Percentiles rank a stretch among this genome's conserved stretches.
These are phyloP conservation scores for Tipula lateralis DNA, from an alignment of 2,888 invertebrate genomes.

Conservation along the genomic window DNA sequence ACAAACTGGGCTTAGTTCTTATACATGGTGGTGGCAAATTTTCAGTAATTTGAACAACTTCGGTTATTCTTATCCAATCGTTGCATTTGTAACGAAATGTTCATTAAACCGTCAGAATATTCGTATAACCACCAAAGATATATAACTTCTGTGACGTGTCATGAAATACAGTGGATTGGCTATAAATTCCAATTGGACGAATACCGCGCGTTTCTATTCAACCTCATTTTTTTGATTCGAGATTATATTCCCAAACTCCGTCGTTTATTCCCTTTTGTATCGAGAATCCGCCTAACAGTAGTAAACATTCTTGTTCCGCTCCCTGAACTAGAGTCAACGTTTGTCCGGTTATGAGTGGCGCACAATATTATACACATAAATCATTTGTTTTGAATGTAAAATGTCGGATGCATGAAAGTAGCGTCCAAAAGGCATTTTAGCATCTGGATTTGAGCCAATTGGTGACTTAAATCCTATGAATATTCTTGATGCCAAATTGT, in stretches of 20 bases:
- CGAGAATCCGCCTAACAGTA: slow-evolving; percentile 84
- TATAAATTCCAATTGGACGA: slow-evolving; percentile 69
- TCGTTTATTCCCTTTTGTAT: slow-evolving; percentile 42
- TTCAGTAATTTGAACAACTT: slow-evolving; percentile 65
- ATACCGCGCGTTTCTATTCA: slow-evolving; percentile 65
- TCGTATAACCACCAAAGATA: slow-evolving; percentile 83
- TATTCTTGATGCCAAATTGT: slow-evolving; percentile 79
- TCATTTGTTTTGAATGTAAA: slow-evolving; percentile 73
- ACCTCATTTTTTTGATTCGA: slow-evolving; percentile 69
- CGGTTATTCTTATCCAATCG: slow-evolving; percentile 73
- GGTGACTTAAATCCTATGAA: slow-evolving; percentile 87
- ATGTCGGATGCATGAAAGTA: slow-evolving; percentile 92
- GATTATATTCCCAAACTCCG: slow-evolving; percentile 76
- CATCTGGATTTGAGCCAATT: slow-evolving; percentile 75
- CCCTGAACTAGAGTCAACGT: slow-evolving; percentile 76
- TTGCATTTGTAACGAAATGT: slow-evolving; percentile 78
- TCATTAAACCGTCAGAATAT: slow-evolving; percentile 65
- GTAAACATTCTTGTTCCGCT: slow-evolving; percentile 66
- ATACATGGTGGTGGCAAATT: slow-evolving; percentile 68
- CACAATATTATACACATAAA: slow-evolving; percentile 87
- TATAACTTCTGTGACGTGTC: slow-evolving; percentile 75
- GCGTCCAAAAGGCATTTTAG: slow-evolving; percentile 80
- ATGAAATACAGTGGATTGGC: slow-evolving; percentile 86
- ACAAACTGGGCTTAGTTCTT: no score
- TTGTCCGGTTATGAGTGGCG: slow-evolving; percentile 84